These are phyloP conservation scores for Mionectes olivaceus DNA, from an alignment of 2,797 vertebrate genomes.

Conservation along the genomic window DNA sequence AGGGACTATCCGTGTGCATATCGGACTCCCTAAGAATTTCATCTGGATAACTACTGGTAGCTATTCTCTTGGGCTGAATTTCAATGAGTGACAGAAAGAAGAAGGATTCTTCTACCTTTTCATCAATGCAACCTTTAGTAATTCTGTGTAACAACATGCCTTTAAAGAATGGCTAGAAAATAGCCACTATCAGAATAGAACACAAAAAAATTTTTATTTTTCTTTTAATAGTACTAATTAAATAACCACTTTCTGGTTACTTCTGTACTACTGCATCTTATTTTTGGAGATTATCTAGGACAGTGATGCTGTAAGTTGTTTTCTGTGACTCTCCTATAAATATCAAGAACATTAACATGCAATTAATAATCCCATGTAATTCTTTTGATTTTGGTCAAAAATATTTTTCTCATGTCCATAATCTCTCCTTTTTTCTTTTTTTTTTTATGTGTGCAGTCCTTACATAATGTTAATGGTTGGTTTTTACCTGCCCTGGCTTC, in stretches of 20 bases:
- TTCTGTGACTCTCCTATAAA: neutral
- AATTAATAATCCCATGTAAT: neutral
- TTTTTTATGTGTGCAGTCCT: neutral
- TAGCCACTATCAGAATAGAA: neutral
- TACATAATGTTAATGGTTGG: neutral
- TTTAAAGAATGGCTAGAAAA: neutral
- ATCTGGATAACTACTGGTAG: neutral
- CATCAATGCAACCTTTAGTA: neutral
- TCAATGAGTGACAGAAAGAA: neutral
- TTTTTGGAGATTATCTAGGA: neutral
- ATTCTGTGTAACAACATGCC: rapidly evolving
- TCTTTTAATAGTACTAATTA: neutral
- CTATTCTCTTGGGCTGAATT: neutral
- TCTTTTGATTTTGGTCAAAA: neutral
- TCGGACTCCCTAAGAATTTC: neutral
- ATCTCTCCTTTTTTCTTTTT: neutral
- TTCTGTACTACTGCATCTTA: neutral
- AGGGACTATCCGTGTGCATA: neutral
- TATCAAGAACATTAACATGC: neutral
- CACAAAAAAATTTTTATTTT: neutral
- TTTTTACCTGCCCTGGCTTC: neutral
- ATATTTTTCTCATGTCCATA: neutral
- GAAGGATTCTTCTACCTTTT: neutral
- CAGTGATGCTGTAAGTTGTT: neutral
- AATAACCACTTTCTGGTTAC: neutral